phyloP scores from a whole-genome alignment of 2,888 invertebrate species.

The Callyntrura guangdongensis region DNA sequence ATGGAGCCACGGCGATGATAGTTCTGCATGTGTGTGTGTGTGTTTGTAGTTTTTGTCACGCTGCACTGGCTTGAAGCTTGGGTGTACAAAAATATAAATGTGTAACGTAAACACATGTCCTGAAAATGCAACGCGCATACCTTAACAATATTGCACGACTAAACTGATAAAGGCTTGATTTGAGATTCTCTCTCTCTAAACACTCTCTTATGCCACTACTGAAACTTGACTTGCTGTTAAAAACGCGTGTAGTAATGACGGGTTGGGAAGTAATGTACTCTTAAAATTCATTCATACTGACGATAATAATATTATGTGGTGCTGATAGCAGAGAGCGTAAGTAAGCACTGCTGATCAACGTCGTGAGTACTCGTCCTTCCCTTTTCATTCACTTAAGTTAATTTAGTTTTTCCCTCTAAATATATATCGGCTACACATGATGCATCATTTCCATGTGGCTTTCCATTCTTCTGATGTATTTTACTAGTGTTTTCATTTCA shows the following conservation, averaged over 20 bases:
- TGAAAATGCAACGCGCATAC: slow-evolving; percentile 6
- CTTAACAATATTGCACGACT: not conserved
- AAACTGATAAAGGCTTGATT: not conserved
- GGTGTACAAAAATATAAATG: not conserved
- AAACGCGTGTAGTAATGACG: not conserved
- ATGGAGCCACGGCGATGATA: not conserved
- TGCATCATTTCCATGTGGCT: slow-evolving; percentile 72
- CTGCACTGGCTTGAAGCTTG: too few species aligned
- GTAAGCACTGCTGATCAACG: not conserved
- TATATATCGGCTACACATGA: slow-evolving; percentile 11
- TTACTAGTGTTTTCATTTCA: slow-evolving; percentile 69
- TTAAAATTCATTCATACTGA: slow-evolving; percentile 63
- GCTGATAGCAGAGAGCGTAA: not conserved
- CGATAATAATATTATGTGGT: not conserved
- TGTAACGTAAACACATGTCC: slow-evolving; percentile 2
- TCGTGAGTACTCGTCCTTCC: slow-evolving; percentile 25
- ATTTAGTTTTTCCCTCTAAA: not conserved
- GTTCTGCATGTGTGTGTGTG: not conserved
- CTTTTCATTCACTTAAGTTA: slow-evolving; percentile 67
- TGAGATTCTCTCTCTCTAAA: not conserved
- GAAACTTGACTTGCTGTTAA: not conserved
- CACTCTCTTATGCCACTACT: not conserved
- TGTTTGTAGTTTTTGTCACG: not conserved
- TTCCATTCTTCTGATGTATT: slow-evolving; percentile 7
- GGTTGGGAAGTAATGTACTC: not conserved